A percentile compares a stretch with the other conserved stretches of the same genome.
Conservation (phyloP, 2,888 invertebrate genomes). For the Rhamnusium bicolor region DNA sequence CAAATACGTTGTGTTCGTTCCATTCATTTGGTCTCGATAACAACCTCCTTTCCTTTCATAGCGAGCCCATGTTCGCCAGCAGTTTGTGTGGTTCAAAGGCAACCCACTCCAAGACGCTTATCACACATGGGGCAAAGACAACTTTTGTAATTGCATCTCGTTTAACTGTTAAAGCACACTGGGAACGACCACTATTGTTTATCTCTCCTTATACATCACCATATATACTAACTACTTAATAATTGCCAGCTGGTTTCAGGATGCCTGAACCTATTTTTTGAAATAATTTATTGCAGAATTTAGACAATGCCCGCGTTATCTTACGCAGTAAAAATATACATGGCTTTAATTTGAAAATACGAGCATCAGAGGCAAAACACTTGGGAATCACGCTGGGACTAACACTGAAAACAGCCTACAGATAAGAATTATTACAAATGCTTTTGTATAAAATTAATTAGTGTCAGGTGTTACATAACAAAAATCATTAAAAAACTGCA, state of each 20-base stretch:
- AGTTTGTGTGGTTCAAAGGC: constrained; percentile 53
- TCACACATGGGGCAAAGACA: constrained; percentile 59
- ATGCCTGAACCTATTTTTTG: constrained; percentile 8
- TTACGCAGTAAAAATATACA: constrained; percentile 1
- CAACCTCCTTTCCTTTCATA: not conserved
- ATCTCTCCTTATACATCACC: constrained; percentile 61
- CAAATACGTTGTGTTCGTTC: not conserved
- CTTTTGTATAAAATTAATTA: not conserved
- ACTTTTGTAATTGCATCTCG: constrained; percentile 59
- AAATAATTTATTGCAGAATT: constrained; percentile 11
- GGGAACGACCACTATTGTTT: constrained; percentile 62
- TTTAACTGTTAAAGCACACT: constrained; percentile 61
- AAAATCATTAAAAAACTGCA: no score
- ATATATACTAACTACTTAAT: constrained; percentile 58
- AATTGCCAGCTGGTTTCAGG: constrained; percentile 42
- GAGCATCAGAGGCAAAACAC: not conserved
- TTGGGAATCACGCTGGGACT: not conserved
- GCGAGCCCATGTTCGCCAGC: constrained; percentile 27
- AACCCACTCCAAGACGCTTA: constrained; percentile 57
- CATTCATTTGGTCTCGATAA: not conserved
- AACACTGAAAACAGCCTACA: not conserved
- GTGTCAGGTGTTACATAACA: not conserved
- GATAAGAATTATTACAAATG: not conserved
- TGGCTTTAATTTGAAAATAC: not conserved
- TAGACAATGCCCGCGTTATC: constrained; percentile 2